Conservation (phyloP, 1,140 invertebrate genomes). For the Diploscapter pachys region DNA sequence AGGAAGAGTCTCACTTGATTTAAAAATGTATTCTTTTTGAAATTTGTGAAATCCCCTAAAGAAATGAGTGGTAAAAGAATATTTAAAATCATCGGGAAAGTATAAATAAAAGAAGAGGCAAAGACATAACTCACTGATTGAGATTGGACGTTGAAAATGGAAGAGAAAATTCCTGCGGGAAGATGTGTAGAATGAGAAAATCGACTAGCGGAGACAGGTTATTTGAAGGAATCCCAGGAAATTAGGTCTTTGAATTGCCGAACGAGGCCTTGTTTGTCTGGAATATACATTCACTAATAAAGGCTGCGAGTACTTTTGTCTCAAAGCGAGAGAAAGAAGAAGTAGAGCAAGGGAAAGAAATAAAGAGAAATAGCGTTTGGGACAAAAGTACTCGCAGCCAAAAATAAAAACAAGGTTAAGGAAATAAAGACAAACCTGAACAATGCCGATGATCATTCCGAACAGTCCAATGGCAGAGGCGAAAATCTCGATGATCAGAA, state of each 20-base stretch:
- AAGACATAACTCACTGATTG: not conserved
- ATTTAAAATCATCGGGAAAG: constrained; percentile 14
- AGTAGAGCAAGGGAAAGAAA: too few species aligned
- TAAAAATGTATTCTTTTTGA: too few species aligned
- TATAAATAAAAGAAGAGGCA: constrained; percentile 7
- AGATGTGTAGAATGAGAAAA: constrained; percentile 15
- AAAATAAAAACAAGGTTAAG: constrained; percentile 18
- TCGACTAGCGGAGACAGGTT: constrained; percentile 16
- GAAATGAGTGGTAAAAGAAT: too few species aligned
- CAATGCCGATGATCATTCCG: constrained; percentile 94
- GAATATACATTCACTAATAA: too few species aligned
- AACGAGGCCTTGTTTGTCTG: constrained; percentile 30
- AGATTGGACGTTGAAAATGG: constrained; percentile 30
- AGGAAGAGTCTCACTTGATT: too few species aligned
- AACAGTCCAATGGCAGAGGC: constrained; percentile 95
- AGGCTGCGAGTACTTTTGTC: too few species aligned
- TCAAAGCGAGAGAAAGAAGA: too few species aligned
- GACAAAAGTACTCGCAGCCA: not conserved
- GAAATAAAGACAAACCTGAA: constrained; percentile 65
- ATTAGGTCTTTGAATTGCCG: constrained; percentile 21
- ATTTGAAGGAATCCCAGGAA: not conserved
- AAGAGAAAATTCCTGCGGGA: constrained; percentile 3
- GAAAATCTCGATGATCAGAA: constrained; percentile 96
- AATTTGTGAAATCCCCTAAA: too few species aligned
- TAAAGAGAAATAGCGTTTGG: too few species aligned